phyloP scores from a whole-genome alignment of 2,113 vertebrate genomes.

The Callipepla californica region DNA sequence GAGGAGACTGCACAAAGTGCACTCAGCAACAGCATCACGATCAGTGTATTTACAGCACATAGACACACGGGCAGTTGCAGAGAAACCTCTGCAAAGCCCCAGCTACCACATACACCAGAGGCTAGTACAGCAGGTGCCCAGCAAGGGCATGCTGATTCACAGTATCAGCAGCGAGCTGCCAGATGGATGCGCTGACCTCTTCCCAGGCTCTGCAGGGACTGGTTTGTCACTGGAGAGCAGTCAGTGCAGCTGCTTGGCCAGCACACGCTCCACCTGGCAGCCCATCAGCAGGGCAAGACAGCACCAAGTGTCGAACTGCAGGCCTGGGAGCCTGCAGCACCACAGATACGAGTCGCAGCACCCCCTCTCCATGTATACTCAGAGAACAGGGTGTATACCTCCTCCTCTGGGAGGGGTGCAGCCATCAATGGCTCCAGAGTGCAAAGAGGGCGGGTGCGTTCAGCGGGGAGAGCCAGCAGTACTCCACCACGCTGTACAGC shows the following conservation, averaged over 20 bases:
- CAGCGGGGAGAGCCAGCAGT: constrained; percentile 91
- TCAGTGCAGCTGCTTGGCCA: not conserved
- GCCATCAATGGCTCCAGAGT: constrained; percentile 68
- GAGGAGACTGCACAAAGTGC: not conserved
- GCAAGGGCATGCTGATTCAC: constrained; percentile 1
- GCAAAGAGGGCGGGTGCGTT: constrained; percentile 84
- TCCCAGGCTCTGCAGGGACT: not conserved
- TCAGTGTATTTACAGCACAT: constrained; percentile 29
- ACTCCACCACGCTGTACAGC: constrained; percentile 92
- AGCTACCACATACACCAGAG: not conserved
- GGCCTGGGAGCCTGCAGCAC: constrained; percentile 7
- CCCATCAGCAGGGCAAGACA: not conserved
- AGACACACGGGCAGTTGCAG: not conserved
- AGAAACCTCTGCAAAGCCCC: not conserved
- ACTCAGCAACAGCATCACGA: not conserved
- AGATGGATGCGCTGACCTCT: not conserved
- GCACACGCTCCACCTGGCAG: not conserved
- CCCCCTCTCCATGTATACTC: not conserved
- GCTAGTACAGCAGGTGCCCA: not conserved
- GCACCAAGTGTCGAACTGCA: not conserved
- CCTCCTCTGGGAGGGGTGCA: not conserved
- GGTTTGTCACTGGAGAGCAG: not conserved
- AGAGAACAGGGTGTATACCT: rapidly evolving
- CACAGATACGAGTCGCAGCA: not conserved
- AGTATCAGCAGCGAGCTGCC: constrained; percentile 20